Conservation (phyloP, 2,888 invertebrate genomes). For the Aphidius colemani region DNA sequence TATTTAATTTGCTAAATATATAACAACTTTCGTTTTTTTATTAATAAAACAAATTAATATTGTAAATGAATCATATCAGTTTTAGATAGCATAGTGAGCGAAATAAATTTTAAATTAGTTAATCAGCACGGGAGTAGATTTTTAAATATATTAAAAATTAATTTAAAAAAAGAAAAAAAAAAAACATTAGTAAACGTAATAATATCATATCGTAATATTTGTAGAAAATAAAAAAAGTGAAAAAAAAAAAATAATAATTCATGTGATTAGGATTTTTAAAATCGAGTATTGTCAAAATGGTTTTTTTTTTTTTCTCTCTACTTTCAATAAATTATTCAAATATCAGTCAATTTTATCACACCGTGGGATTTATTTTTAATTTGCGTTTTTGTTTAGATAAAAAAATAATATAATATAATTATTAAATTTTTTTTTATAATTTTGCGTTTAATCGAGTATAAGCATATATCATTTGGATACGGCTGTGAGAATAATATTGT, state of each 20-base stretch:
- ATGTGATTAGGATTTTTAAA: conserved; percentile 32
- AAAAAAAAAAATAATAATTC: conserved; percentile 23
- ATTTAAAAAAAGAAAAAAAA: background rate
- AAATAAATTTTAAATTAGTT: no score
- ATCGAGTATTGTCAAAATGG: conserved; percentile 37
- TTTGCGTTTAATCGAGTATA: conserved; percentile 14
- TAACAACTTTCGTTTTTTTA: background rate
- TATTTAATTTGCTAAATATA: background rate
- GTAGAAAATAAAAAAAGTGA: background rate
- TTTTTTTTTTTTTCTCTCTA: conserved; percentile 26
- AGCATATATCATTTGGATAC: conserved; percentile 27
- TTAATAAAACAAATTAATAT: no score
- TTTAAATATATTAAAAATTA: no score
- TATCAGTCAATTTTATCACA: background rate
- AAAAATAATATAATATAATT: background rate
- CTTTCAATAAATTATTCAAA: conserved; percentile 3
- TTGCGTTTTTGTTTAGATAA: background rate
- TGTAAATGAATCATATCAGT: conserved; percentile 14
- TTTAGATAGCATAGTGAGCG: background rate
- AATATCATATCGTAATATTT: background rate
- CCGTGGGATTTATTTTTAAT: background rate
- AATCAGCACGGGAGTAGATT: no score
- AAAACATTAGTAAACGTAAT: background rate
- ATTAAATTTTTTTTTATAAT: background rate
- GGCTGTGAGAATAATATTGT: conserved; percentile 29